Base-by-base conservation (phyloP, 2,888 invertebrate genomes). In the Eristalinus sepulchralis region DNA sequence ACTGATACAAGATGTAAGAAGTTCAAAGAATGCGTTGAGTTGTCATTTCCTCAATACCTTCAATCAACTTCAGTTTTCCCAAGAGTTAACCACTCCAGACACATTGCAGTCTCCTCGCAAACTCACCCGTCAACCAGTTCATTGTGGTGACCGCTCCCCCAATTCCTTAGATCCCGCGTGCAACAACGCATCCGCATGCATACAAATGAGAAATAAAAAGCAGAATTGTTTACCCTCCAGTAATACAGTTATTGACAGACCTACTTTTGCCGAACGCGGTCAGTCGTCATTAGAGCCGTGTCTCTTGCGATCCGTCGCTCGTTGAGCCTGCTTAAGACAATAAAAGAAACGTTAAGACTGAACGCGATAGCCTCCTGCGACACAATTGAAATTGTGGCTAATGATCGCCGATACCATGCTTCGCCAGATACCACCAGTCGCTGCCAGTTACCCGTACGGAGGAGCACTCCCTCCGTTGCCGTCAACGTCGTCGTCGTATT, bases 161-260 rank as follows among this genome's bases (percentile, higher is more conserved):
- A 6, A 8, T 17, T 17, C 47, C 17, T 17, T 5, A 0, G 17
- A 6, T 17, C 8, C 47, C 24, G 17, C 24, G 11, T 57, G 57
- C 57, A 24, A 3, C 5, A 24, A 24, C 13, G 22, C 24, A 22
- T 67, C 55, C 27, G n/a, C n/a, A 31, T 64, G 27, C 36, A 36
- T 72, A 83, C 24, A 76, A 83, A 80, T 77, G 81, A 81, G 73
- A 85, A 85, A 81, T 85, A 64, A 81, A 85, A n/a, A 24, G 10
- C 27, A 27, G 27, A 27, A 27, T 27, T 8, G 20, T 47, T 17
- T 47, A 33, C 24, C 57, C 72, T 59, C 39, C 47, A 64, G 62
- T 85, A 81, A 85, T 85, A 81, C 84, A 85, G 81, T 81, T 81
- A 85, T 85, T 81, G 84, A 77, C 72, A 57, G 57, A 57, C 71